Percentiles rank a stretch among this genome's conserved stretches.
phyloP scores from a whole-genome alignment of 2,797 vertebrate species.

The Semotilus atromaculatus region DNA sequence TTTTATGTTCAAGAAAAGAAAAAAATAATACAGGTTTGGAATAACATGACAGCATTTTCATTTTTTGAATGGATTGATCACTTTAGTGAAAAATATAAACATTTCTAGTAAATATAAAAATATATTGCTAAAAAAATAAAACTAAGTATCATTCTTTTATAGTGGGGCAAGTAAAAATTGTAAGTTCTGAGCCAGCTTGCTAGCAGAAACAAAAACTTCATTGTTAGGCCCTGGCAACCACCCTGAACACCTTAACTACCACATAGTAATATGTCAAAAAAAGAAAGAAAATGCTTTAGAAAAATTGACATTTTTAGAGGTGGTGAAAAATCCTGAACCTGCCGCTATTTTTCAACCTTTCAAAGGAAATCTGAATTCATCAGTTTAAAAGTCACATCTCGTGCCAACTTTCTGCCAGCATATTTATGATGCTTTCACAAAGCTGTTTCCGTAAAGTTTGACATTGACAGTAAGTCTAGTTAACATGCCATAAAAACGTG shows the following conservation, averaged over 20 bases:
- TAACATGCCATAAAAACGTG: slow-evolving; percentile 34
- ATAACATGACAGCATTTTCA: not conserved
- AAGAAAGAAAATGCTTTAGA: no score
- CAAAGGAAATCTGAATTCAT: slow-evolving; percentile 50
- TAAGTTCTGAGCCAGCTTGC: not conserved
- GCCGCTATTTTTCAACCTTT: not conserved
- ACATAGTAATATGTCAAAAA: not conserved
- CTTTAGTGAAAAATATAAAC: not conserved
- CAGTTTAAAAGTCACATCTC: slow-evolving; percentile 55
- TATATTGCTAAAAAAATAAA: not conserved
- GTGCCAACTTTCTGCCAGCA: slow-evolving; percentile 12
- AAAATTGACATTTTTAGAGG: slow-evolving; percentile 32
- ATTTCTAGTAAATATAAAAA: not conserved
- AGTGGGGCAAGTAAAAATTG: not conserved
- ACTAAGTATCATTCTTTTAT: not conserved
- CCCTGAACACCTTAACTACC: not conserved
- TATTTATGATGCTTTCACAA: slow-evolving; percentile 40
- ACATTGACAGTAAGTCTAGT: slow-evolving; percentile 40
- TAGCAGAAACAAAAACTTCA: not conserved
- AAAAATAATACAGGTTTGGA: not conserved
- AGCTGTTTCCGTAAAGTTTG: slow-evolving; percentile 35
- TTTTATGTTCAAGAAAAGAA: not conserved
- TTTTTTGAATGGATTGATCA: not conserved
- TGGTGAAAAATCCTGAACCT: slow-evolving; percentile 36
- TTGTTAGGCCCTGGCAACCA: not conserved